Conservation (phyloP, 2,797 vertebrate genomes). For the Holocentrus rufus region DNA sequence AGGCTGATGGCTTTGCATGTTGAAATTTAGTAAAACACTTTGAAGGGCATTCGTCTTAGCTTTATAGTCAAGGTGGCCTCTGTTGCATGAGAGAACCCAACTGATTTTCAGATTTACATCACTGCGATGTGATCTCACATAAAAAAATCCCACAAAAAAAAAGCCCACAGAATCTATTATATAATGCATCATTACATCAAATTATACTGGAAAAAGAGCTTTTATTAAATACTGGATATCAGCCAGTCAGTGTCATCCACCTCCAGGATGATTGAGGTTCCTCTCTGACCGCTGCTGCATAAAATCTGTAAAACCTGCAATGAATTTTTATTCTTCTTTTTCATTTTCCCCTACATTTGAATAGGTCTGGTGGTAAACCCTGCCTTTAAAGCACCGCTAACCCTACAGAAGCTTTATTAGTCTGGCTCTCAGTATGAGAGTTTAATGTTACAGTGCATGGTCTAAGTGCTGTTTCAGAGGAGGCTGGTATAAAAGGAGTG, state of each 20-base stretch:
- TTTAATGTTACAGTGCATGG: conserved; percentile 1
- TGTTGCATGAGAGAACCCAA: conserved; percentile 33
- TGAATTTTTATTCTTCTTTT: no score
- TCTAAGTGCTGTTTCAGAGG: not conserved
- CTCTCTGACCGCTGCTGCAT: no score
- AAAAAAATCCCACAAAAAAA: not conserved
- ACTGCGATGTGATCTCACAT: conserved; percentile 27
- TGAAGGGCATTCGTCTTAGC: conserved; percentile 69
- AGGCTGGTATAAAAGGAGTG: no score
- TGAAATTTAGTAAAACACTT: conserved; percentile 55
- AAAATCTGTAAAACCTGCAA: no score
- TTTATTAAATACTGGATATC: not conserved
- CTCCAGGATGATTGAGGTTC: no score
- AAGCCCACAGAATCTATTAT: no score
- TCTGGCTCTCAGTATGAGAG: not conserved
- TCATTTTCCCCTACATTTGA: not conserved
- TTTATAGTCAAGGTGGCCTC: conserved; percentile 52
- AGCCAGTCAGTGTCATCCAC: no score
- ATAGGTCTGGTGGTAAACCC: not conserved
- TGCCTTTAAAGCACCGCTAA: not conserved
- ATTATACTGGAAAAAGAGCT: not conserved
- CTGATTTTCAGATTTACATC: conserved; percentile 51
- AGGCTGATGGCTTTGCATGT: conserved; percentile 57
- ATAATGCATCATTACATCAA: not conserved
- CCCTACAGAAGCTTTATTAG: not conserved